phyloP scores from a whole-genome alignment of 1,140 invertebrate species.

The Diachasmimorpha longicaudata region DNA sequence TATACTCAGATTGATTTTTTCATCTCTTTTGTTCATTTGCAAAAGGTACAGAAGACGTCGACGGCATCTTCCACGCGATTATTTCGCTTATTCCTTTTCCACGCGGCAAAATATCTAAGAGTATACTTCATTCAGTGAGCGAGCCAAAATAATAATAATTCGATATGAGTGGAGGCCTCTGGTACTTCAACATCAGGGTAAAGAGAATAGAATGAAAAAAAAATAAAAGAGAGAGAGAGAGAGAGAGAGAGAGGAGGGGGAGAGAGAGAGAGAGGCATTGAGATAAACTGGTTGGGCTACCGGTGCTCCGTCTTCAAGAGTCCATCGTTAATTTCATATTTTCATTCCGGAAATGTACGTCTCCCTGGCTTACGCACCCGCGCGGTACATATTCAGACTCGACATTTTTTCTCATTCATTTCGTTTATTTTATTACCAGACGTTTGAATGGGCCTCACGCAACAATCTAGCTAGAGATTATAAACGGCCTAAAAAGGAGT shows the following conservation, averaged over 20 bases:
- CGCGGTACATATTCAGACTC: neutral
- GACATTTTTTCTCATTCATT: neutral
- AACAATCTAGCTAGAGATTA: conserved; percentile 22
- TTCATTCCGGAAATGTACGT: conserved; percentile 27
- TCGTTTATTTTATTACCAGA: conserved; percentile 22
- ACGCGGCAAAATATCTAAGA: neutral
- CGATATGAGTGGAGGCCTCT: neutral
- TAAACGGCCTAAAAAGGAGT: neutral
- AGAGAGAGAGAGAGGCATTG: conserved; percentile 10
- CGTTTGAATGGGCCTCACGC: conserved; percentile 46
- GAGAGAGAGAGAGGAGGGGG: too few relatives aligned
- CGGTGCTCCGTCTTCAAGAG: conserved; percentile 17
- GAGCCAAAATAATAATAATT: conserved; percentile 16
- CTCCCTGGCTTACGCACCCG: conserved; percentile 8
- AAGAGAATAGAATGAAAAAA: neutral
- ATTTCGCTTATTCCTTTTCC: conserved; percentile 12
- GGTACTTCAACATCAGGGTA: neutral
- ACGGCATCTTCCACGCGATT: conserved; percentile 8
- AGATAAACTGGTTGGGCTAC: conserved; percentile 24
- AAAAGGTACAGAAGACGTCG: conserved; percentile 7
- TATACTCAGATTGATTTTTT: neutral
- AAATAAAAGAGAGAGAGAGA: too few relatives aligned
- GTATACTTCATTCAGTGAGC: conserved; percentile 5
- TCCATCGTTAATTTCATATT: conserved; percentile 24
- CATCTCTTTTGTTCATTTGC: conserved; percentile 7